Conservation (phyloP, 1,140 invertebrate genomes). For the Cydia fagiglandana region DNA sequence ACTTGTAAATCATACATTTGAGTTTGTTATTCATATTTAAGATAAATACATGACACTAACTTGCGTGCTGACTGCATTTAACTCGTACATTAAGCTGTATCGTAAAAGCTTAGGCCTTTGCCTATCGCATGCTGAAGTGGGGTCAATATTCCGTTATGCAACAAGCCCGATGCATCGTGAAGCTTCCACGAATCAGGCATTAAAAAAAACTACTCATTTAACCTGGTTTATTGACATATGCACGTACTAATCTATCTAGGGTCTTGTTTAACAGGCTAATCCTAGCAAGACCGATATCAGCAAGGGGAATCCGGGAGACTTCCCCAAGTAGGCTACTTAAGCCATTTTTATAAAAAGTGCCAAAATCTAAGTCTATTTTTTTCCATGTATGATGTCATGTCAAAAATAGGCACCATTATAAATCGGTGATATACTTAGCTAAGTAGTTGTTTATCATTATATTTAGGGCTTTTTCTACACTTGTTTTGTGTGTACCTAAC, state of each 20-base stretch:
- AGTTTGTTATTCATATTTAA: background rate
- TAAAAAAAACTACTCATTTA: background rate
- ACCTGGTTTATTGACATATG: background rate
- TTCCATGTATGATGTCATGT: too few relatives aligned
- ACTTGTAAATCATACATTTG: background rate
- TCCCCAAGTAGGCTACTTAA: too few relatives aligned
- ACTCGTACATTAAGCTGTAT: constrained; percentile 12
- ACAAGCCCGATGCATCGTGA: constrained; percentile 1
- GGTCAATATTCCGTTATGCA: constrained; percentile 31
- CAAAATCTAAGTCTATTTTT: too few relatives aligned
- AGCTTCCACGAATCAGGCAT: constrained; percentile 5
- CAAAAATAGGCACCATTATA: too few relatives aligned
- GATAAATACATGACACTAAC: background rate
- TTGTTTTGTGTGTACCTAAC: too few relatives aligned
- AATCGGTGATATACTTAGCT: too few relatives aligned
- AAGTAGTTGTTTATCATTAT: too few relatives aligned
- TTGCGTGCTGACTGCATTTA: background rate
- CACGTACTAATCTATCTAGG: too few relatives aligned
- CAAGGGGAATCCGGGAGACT: too few relatives aligned
- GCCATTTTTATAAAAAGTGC: too few relatives aligned
- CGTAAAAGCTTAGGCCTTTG: constrained; percentile 25
- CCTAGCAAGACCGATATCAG: background rate
- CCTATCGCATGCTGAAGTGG: constrained; percentile 22
- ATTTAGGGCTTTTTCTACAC: too few relatives aligned
- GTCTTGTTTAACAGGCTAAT: background rate